These are phyloP conservation scores for Eucera pruinosa DNA, from an alignment of 2,888 invertebrate species.

Conservation along the genomic window DNA sequence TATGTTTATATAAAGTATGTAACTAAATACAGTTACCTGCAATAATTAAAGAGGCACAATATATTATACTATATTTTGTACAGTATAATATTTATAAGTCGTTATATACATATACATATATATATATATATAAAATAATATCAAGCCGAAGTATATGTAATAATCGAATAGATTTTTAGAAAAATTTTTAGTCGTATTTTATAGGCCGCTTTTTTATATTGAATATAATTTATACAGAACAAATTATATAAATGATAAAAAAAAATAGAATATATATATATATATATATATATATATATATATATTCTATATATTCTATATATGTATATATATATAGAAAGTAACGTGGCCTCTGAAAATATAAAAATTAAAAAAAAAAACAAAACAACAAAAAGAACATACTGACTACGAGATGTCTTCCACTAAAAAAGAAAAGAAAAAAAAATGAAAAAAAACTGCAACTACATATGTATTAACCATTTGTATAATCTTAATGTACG, in stretches of 20 bases:
- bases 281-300: no score
- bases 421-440: conserved; percentile 60
- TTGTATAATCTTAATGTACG: conserved; percentile 44
- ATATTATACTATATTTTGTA: conserved; percentile 80
- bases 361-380: conserved; percentile 51
- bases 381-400: no score
- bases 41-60: conserved; percentile 77
- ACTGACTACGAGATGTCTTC: conserved; percentile 73
- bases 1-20: conserved; percentile 59
- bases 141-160: conserved; percentile 57
- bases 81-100: conserved; percentile 75
- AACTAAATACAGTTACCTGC: conserved; percentile 68
- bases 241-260: conserved; percentile 50
- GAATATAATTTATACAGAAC: conserved; percentile 62
- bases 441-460: conserved; percentile 26
- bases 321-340: conserved; percentile 39
- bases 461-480: conserved; percentile 60
- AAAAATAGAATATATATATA: conserved; percentile 35
- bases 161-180: conserved; percentile 71
- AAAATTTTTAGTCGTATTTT: conserved; percentile 72
- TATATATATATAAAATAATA: conserved; percentile 21
- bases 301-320: no score
- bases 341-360: conserved; percentile 67
- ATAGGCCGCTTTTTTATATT: conserved; percentile 69
- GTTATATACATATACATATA: conserved; percentile 56